Base-by-base conservation (phyloP, 2,888 invertebrate genomes). In the Xiphydria camelus region DNA sequence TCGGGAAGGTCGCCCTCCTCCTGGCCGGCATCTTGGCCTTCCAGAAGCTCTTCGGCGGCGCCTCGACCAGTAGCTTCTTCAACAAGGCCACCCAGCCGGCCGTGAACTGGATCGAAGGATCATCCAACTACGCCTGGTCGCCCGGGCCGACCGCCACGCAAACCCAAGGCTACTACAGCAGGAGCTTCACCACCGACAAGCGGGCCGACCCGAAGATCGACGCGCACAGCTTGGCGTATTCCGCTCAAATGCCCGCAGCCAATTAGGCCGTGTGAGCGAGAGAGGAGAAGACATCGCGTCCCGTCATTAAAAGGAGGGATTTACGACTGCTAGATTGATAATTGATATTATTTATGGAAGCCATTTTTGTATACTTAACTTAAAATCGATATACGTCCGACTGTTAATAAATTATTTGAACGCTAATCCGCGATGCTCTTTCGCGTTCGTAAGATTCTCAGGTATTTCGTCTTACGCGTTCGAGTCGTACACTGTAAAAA, bases 1-100 rank as follows among this genome's bases (percentile, higher is more conserved):
- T 91, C 9, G 86, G 89, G 36, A 91, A 91, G 72, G 76, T 91
- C 45, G 91, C 91, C 1, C 82, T 91, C 53, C 73, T 90, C 37
- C 77, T 89, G 26, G 88, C 89, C 17, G 82, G 86, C 0, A 79
- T 88, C 19, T 68, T 89, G 37, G 86, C 87, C 4, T 78, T 88
- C 55, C 87, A 88, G 63, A 87, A 83, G 61, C 77, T 87, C 37
- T 75, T 87, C 58, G 79, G 82, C 45, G 82, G 82, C 1, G 48
- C 53, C 36, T 59, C 56, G 55, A 45, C 65, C 61, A 34, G 55
- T 18, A 53, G 26, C 35, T 56, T 76, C 49, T 71, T 76, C 56
- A 53, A 59, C 52, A 70, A 72, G 48, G 61, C 58, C 22, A 17
- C 57, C 4, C 61, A 59, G 15, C 50, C 60, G 1, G 33, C 59